A percentile compares a stretch with the other conserved stretches of the same genome.
phyloP scores from a whole-genome alignment of 2,888 invertebrate genomes.

The Apamea anceps region DNA sequence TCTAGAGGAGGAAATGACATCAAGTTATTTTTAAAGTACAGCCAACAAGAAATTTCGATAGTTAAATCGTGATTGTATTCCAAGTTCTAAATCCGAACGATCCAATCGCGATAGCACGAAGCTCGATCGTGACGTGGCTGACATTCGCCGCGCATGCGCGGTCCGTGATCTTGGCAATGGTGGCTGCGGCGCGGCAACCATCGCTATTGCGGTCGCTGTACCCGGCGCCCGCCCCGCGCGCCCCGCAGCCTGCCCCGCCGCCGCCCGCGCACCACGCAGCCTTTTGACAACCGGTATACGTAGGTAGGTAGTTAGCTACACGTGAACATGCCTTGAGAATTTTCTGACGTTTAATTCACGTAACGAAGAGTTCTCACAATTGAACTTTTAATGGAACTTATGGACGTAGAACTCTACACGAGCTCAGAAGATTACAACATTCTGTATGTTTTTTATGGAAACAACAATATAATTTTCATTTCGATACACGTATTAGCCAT shows the following conservation, averaged over 20 bases:
- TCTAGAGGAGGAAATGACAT: slow-evolving; percentile 47
- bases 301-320: slow-evolving; percentile 77
- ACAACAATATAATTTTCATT: slow-evolving; percentile 62
- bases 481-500: slow-evolving; percentile 60
- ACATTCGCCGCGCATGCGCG: slow-evolving; percentile 89
- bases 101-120: slow-evolving; percentile 86
- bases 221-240: slow-evolving; percentile 74
- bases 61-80: slow-evolving; percentile 82
- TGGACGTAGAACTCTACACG: slow-evolving; percentile 45
- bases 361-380: slow-evolving; percentile 83
- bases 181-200: slow-evolving; percentile 83
- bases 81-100: slow-evolving; percentile 83
- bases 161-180: slow-evolving; percentile 92
- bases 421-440: slow-evolving; percentile 56
- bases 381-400: slow-evolving; percentile 79
- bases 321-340: slow-evolving; percentile 84
- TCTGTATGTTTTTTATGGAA: slow-evolving; percentile 46
- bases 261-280: slow-evolving; percentile 71
- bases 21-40: slow-evolving; percentile 65
- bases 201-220: slow-evolving; percentile 89
- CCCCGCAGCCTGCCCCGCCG: slow-evolving; percentile 65
- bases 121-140: slow-evolving; percentile 89
- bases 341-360: slow-evolving; percentile 87
- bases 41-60: slow-evolving; percentile 72
- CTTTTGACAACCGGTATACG: slow-evolving; percentile 89